Evolutionary conservation across 92 coral and sea anemone genomes (phyloP).

Genomic region (Pocillopora meandrina): DNA sequence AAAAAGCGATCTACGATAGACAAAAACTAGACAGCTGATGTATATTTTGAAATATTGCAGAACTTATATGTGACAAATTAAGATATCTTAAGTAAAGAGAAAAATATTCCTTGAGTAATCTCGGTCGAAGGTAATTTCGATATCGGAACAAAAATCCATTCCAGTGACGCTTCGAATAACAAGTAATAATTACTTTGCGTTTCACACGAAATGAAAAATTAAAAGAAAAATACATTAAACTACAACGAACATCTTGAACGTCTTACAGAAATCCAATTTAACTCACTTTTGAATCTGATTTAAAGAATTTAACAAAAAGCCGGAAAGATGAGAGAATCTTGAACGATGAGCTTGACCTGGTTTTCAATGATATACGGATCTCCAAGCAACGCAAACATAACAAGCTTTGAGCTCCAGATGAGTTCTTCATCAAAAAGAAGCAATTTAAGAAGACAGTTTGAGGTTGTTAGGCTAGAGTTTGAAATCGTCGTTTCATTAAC

Average conservation of each 20-base stretch:
- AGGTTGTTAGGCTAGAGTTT: background rate
- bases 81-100: slow-evolving; percentile 25
- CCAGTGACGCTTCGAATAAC: background rate
- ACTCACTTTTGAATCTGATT: too few species aligned
- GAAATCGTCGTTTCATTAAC: slow-evolving; percentile 6
- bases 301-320: too few species aligned
- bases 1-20: slow-evolving; percentile 10
- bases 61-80: slow-evolving; percentile 8
- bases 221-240: background rate
- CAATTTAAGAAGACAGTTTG: background rate
- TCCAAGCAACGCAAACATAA: background rate
- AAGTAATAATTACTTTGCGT: background rate
- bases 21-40: slow-evolving; percentile 8
- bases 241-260: background rate
- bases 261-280: background rate
- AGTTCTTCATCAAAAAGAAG: background rate
- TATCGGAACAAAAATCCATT: background rate
- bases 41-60: background rate
- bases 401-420: background rate
- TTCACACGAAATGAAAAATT: background rate
- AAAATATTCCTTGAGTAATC: background rate
- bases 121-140: background rate
- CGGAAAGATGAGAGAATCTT: too few species aligned
- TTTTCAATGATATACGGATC: too few species aligned
- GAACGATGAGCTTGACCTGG: too few species aligned